phyloP scores from a whole-genome alignment of 2,888 invertebrate species.

The Congeria kusceri region DNA sequence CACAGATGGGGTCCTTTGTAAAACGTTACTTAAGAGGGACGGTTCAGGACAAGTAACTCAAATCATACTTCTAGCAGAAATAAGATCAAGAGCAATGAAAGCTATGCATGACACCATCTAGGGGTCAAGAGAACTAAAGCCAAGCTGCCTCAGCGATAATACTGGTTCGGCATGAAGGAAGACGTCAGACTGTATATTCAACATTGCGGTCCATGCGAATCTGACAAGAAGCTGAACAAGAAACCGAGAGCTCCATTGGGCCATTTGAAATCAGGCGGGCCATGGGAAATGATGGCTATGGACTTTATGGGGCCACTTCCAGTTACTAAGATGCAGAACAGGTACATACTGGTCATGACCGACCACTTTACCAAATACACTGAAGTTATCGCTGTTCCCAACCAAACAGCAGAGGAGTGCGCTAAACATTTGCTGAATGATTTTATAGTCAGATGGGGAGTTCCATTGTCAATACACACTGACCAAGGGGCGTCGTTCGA shows the following conservation, averaged over 20 bases:
- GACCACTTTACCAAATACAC: slow-evolving; percentile 21
- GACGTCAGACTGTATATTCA: background rate
- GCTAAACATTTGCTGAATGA: slow-evolving; percentile 23
- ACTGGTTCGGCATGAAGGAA: slow-evolving; percentile 8
- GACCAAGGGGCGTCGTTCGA: slow-evolving; percentile 41
- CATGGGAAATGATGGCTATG: slow-evolving; percentile 22
- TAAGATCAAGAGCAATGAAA: too few relatives aligned
- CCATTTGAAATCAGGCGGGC: slow-evolving; percentile 30
- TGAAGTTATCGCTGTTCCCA: slow-evolving; percentile 25
- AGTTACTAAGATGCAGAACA: slow-evolving; percentile 1
- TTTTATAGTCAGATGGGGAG: slow-evolving; percentile 25
- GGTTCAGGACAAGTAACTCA: too few relatives aligned
- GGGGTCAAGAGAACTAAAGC: slow-evolving; percentile 8
- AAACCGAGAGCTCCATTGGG: background rate
- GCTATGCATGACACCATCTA: slow-evolving; percentile 2
- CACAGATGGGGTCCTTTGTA: too few relatives aligned
- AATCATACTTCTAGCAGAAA: too few relatives aligned
- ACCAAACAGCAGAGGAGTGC: slow-evolving; percentile 33
- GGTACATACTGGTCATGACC: slow-evolving; percentile 6
- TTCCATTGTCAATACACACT: slow-evolving; percentile 17
- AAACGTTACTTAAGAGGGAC: too few relatives aligned
- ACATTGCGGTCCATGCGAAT: background rate
- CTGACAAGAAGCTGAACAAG: slow-evolving; percentile 4
- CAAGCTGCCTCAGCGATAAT: background rate
- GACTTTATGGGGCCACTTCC: slow-evolving; percentile 22